Evolutionary conservation across 2,113 vertebrate species (phyloP).

Genomic region (Chiloscyllium plagiosum): DNA sequence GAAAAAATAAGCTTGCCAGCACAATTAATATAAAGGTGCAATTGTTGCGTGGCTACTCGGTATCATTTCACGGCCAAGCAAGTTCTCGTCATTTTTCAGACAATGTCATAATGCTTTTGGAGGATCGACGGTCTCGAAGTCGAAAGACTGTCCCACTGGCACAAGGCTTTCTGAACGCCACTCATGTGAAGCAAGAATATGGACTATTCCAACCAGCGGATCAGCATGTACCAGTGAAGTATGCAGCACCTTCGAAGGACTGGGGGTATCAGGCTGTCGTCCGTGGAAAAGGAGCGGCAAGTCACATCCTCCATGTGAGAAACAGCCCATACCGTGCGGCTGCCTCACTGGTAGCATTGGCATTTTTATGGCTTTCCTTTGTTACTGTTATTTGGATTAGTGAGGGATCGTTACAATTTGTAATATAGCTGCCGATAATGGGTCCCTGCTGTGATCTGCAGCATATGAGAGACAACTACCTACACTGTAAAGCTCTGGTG

Average conservation of each 20-base stretch:
- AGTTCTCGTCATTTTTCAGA: neutral
- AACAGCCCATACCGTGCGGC: neutral
- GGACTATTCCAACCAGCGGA: neutral
- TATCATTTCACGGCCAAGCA: neutral
- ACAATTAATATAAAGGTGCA: neutral
- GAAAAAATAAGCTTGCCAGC: neutral
- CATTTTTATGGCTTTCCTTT: neutral
- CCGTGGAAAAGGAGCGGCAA: neutral
- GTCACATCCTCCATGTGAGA: neutral
- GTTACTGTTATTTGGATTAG: slow-evolving; percentile 30
- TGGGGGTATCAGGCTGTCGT: neutral
- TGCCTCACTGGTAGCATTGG: no score
- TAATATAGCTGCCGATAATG: neutral
- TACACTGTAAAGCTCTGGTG: slow-evolving; percentile 8
- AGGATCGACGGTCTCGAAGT: neutral
- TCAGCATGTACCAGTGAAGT: neutral
- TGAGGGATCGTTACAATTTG: neutral
- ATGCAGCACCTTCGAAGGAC: neutral
- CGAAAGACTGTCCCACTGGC: neutral
- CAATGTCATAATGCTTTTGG: neutral
- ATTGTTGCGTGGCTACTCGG: neutral
- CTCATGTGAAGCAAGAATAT: neutral
- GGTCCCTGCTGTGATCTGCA: slow-evolving; percentile 20
- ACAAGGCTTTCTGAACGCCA: neutral
- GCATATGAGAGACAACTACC: neutral